Evolutionary conservation across 2,888 invertebrate genomes (phyloP), one percentile per base, ranked within the genome.

Genomic region (Tipula helvola): DNA sequence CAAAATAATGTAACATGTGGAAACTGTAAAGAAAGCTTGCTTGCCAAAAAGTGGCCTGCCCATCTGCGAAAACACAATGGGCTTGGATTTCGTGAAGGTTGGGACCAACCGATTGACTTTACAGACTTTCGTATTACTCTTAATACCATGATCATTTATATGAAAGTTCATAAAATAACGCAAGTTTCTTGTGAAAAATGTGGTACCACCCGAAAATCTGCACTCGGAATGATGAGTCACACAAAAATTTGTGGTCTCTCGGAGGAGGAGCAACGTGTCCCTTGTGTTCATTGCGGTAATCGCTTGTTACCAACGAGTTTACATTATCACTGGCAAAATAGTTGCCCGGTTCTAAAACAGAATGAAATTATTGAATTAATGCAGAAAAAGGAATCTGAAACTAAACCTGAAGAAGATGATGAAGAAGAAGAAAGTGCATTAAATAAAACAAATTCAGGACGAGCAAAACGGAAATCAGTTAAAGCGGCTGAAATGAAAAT

Each of bases 31-130:
- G 88, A 87, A 2, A 88, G 88, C n/a, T 88, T 89, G 8, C 52
- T 83, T 0, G 87, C 88, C 13, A 57, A 85, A 0, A 86, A 87
- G 4, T 91, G 90, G 90, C 83, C 86, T 1, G n/a, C 85, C 0
- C 91, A 91, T 87, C 36, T 90, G 13, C 87, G 88, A 4, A 88
- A 88, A 52, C 91, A 91, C 88, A 91, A 91, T 87, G 91, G 91
- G 39, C 87, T 91, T 7, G 91, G 91, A 4, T 91, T 91, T 91
- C 86, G 87, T 13, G 87, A 88, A 4, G 90, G 89, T 13, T 36
- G 86, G 0, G 87, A 89, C 13, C 57, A 87, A 2, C 88, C 89
- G 16, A 83, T 89, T 88, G 87, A 90, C 88, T 10, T 89, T 0
- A 87, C 89, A 2, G 88, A 88, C 1, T 90, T 90, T 13, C 16